These are phyloP conservation scores for Monarcha castaneiventris DNA, from an alignment of 2,113 vertebrate genomes.

Conservation along the genomic window DNA sequence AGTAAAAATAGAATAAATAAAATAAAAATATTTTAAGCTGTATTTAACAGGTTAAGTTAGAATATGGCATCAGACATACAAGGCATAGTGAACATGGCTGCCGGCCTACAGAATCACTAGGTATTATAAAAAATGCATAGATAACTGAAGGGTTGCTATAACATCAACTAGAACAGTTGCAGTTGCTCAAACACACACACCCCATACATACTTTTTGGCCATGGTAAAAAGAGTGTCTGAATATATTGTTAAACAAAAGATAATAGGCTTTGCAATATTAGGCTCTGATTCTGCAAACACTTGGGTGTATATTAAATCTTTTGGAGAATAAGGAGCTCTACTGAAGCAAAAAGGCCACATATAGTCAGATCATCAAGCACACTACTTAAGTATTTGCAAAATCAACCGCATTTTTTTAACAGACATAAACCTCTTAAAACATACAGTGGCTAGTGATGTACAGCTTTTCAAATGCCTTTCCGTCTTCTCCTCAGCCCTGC, in stretches of 20 bases:
- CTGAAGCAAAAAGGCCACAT: conserved; percentile 14
- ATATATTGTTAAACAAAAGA: conserved; percentile 18
- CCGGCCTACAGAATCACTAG: conserved; percentile 67
- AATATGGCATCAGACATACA: conserved; percentile 79
- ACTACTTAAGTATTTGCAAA: not conserved
- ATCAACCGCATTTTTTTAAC: conserved; percentile 3
- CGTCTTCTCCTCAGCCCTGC: conserved; percentile 9
- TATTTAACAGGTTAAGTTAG: conserved; percentile 81
- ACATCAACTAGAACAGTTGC: conserved; percentile 58
- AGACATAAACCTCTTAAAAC: conserved; percentile 61
- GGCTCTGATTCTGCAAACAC: not conserved
- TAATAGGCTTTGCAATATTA: conserved; percentile 50
- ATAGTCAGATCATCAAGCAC: not conserved
- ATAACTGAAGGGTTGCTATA: conserved; percentile 78
- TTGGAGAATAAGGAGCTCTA: not conserved
- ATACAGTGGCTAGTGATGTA: conserved; percentile 11
- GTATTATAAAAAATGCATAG: conserved; percentile 89
- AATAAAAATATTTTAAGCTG: conserved; percentile 92
- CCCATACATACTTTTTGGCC: conserved; percentile 84
- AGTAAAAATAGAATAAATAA: conserved; percentile 99
- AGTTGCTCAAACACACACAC: conserved; percentile 35
- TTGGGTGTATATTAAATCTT: not conserved
- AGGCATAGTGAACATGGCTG: conserved; percentile 78
- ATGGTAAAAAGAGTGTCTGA: conserved; percentile 72
- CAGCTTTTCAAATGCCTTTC: conserved; percentile 21